These are phyloP conservation scores for Limonius californicus DNA, from an alignment of 1,140 invertebrate genomes.

Conservation along the genomic window DNA sequence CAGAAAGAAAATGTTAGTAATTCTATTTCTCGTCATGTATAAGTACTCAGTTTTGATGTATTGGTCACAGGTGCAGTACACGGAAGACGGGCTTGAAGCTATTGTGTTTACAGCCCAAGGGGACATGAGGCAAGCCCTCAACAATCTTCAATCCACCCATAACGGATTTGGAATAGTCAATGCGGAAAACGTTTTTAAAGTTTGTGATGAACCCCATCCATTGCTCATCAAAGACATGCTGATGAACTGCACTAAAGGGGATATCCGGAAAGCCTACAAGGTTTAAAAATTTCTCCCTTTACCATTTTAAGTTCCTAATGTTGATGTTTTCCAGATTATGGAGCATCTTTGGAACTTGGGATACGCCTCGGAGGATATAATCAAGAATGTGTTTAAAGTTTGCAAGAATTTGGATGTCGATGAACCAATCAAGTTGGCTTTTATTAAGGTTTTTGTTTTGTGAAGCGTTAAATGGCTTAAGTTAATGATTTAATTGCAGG, in stretches of 20 bases:
- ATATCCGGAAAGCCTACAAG: constrained; percentile 86
- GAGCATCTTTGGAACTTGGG: constrained; percentile 87
- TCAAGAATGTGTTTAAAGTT: constrained; percentile 91
- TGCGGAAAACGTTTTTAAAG: constrained; percentile 98
- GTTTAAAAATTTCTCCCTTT: constrained; percentile 45
- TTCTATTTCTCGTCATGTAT: constrained; percentile 9
- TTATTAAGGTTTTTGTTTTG: constrained; percentile 66
- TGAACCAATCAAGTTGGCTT: constrained; percentile 81
- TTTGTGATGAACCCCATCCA: constrained; percentile 99
- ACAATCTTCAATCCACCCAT: constrained; percentile 96
- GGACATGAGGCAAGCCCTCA: constrained; percentile 95
- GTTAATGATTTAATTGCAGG: constrained; percentile 53
- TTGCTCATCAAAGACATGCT: constrained; percentile 91
- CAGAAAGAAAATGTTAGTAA: constrained; percentile 64
- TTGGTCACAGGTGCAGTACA: constrained; percentile 65
- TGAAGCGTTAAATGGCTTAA: constrained; percentile 16
- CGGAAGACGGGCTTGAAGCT: constrained; percentile 93
- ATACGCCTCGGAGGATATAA: constrained; percentile 95
- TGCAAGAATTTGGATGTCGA: constrained; percentile 80
- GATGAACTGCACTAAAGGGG: constrained; percentile 72
- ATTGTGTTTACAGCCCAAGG: constrained; percentile 98
- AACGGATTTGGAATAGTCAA: constrained; percentile 93
- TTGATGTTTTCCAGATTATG: constrained; percentile 62
- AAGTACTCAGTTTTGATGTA: constrained; percentile 9
- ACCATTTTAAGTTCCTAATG: neutral